Percentiles rank a stretch among this genome's conserved stretches.
phyloP scores from a whole-genome alignment of 2,113 vertebrate genomes.

The Brachirus orientalis region DNA sequence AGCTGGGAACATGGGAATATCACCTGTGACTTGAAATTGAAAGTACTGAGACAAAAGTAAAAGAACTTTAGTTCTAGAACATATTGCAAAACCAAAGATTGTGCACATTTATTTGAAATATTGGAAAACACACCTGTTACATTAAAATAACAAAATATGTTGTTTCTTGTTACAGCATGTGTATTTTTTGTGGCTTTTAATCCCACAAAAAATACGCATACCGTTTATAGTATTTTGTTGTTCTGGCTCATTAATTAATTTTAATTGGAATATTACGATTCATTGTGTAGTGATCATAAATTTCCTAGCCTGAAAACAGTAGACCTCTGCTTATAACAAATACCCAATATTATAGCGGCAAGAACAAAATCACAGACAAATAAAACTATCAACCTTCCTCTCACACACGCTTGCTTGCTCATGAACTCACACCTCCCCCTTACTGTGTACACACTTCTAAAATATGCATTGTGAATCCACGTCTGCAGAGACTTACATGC shows the following conservation, averaged over 20 bases:
- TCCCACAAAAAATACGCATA: not conserved
- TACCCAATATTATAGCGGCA: constrained; percentile 30
- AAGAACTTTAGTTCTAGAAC: not conserved
- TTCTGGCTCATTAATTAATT: constrained; percentile 11
- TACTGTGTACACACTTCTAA: constrained; percentile 24
- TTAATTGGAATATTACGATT: constrained; percentile 23
- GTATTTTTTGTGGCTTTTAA: constrained; percentile 3
- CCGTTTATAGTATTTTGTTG: not conserved
- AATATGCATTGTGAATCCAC: constrained; percentile 63
- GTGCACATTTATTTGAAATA: constrained; percentile 43
- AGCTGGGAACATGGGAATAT: constrained; percentile 61
- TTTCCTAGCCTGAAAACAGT: constrained; percentile 18
- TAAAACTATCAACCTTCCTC: constrained; percentile 49
- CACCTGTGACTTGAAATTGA: constrained; percentile 64
- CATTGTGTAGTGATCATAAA: constrained; percentile 3
- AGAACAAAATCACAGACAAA: constrained; percentile 35
- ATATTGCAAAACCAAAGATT: not conserved
- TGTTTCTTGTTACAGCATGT: not conserved
- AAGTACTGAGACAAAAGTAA: constrained; percentile 20
- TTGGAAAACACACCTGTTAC: constrained; percentile 14
- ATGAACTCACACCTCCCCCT: not conserved
- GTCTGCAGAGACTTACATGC: constrained; percentile 32
- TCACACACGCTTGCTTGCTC: constrained; percentile 2
- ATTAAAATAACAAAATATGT: not conserved
- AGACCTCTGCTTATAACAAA: constrained; percentile 32